Conservation (phyloP, 2,888 invertebrate genomes). For the Taenaris catops region DNA sequence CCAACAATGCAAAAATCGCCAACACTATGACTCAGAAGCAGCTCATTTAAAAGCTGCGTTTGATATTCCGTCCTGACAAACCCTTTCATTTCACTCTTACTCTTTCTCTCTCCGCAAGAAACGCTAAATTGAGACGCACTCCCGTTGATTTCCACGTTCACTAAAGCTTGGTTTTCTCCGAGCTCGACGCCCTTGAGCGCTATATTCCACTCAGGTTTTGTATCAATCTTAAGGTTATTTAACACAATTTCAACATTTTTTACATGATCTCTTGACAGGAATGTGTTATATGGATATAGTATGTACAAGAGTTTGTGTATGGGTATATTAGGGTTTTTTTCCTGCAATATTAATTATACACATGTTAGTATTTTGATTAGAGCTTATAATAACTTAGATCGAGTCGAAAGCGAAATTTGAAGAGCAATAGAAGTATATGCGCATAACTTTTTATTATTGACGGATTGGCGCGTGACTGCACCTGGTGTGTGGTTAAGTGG, state of each 20-base stretch:
- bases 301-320: constrained; percentile 85
- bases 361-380: too few species aligned
- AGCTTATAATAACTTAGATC: too few species aligned
- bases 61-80: constrained; percentile 88
- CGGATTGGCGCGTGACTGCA: too few species aligned
- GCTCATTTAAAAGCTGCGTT: constrained; percentile 85
- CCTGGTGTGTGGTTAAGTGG: too few species aligned
- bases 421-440: too few species aligned
- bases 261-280: constrained; percentile 88
- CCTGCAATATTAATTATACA: constrained; percentile 78
- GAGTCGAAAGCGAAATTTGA: too few species aligned
- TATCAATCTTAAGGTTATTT: constrained; percentile 77
- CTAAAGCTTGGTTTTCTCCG: constrained; percentile 51
- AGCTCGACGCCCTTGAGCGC: constrained; percentile 39
- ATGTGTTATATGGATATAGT: constrained; percentile 91
- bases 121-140: constrained; percentile 58
- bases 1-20: constrained; percentile 93
- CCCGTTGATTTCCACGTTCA: constrained; percentile 60
- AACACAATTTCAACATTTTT: constrained; percentile 86
- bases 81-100: constrained; percentile 37
- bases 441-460: too few species aligned
- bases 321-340: constrained; percentile 83
- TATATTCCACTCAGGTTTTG: constrained; percentile 40
- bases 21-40: constrained; percentile 88
- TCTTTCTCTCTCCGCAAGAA: constrained; percentile 46